Evolutionary conservation across 2,113 vertebrate species (phyloP), one percentile per base, ranked within the genome.

Genomic region (Anser brachyrhynchus): DNA sequence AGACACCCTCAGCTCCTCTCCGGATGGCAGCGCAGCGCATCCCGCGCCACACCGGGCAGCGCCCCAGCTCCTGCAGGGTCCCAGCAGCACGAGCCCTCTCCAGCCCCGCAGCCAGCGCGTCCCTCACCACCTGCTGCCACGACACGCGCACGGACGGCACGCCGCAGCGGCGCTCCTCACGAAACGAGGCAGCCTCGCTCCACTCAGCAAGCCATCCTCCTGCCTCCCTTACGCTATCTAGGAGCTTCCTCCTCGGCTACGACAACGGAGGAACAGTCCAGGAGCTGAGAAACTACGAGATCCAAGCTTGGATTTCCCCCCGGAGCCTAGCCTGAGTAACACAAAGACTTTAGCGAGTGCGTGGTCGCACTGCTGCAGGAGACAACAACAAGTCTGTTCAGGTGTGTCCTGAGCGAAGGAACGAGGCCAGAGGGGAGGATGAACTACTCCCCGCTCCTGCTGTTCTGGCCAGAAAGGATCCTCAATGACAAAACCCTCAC

Each of bases 181-280:
- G 35, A 23, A 65, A 43, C 8, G 6, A 10, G 25, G 64, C 9
- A 2, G 66, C 5, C 46, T 19, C 51, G 5, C 18, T 9, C 66
- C 46, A 39, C 43, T 5, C 43, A 43, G 35, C 66, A 10, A 17
- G 21, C 12, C 35, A 35, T 72, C 46, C 49, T 70, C 72, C 78
- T 23, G 70, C 78, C 64, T 37, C 25, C 57, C 4, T 0, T 0
- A 1, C 15, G 7, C 66, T 37, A 10, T 0, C 76, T 19, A 41
- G n/a, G 31, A 86, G 33, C 62, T 8, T 44, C 33, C 41, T 31
- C 57, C 73, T 55, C 55, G 9, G 13, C 51, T 20, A 28, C 46
- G 31, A 25, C n/a, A 21, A 11, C 72, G 41, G 44, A 22, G 26
- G 5, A 83, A 72, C 2, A 9, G 33, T 12, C 37, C 2, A 0